phyloP scores from a whole-genome alignment of 2,113 vertebrate species.

The Heterotilapia buettikoferi region DNA sequence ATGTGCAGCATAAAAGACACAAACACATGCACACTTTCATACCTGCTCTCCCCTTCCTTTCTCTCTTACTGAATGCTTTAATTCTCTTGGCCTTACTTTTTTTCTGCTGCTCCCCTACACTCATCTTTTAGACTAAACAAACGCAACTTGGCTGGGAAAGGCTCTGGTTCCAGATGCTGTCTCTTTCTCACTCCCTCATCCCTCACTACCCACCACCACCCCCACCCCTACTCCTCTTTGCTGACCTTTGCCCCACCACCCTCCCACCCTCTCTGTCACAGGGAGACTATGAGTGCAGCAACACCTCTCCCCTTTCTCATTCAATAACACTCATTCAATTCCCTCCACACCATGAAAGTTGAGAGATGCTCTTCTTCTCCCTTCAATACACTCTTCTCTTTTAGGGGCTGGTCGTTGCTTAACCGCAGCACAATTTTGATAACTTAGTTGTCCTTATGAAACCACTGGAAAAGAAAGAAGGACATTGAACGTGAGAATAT shows the following conservation, averaged over 20 bases:
- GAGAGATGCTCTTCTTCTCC: conserved; percentile 49
- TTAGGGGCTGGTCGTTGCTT: conserved; percentile 68
- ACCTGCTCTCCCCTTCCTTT: conserved; percentile 15
- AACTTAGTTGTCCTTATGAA: neutral
- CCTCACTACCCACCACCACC: conserved; percentile 10
- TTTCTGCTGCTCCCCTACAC: conserved; percentile 26
- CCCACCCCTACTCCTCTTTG: neutral
- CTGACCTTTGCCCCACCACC: conserved; percentile 32
- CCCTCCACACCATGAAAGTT: conserved; percentile 58
- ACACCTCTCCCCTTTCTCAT: conserved; percentile 53
- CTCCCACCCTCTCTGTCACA: conserved; percentile 12
- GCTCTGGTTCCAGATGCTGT: conserved; percentile 92
- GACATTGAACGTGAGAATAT: neutral
- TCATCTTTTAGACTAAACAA: conserved; percentile 96
- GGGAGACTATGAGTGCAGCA: conserved; percentile 55
- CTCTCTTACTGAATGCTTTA: conserved; percentile 32
- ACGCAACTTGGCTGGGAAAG: conserved; percentile 92
- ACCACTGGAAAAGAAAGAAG: neutral
- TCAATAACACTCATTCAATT: conserved; percentile 51
- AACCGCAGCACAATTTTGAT: conserved; percentile 41
- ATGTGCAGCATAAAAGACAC: neutral
- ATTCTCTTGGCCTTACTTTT: conserved; percentile 31
- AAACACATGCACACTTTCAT: conserved; percentile 8
- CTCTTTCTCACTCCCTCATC: conserved; percentile 71
- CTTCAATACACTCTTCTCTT: conserved; percentile 20